These are phyloP conservation scores for Branchinecta sandiegonensis DNA, from an alignment of 2,888 invertebrate species.

Conservation along the genomic window DNA sequence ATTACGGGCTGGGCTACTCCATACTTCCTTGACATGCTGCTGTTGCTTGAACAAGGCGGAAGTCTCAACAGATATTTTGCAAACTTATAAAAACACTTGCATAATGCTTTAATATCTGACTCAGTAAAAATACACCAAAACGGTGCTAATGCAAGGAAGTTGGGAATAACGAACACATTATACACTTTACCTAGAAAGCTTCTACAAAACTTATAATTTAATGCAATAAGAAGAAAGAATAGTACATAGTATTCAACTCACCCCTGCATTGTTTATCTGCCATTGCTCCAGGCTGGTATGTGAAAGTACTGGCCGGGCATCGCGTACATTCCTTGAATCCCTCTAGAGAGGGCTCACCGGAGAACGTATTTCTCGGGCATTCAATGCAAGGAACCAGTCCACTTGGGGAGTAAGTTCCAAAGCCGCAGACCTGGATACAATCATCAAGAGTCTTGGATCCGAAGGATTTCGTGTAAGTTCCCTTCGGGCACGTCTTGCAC, in stretches of 20 bases:
- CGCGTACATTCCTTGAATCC: slow-evolving; percentile 87
- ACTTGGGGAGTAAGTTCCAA: slow-evolving; percentile 87
- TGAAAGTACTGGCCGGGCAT: slow-evolving; percentile 75
- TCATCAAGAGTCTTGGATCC: slow-evolving; percentile 67
- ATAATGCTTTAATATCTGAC: no score
- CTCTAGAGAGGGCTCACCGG: slow-evolving; percentile 68
- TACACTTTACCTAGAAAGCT: no score
- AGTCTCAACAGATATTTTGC: no score
- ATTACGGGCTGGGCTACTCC: no score
- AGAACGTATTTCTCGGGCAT: slow-evolving; percentile 82
- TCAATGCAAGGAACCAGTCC: slow-evolving; percentile 85
- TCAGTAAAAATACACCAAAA: no score
- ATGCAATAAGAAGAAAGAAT: no score
- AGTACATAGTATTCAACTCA: slow-evolving; percentile 23
- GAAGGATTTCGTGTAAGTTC: slow-evolving; percentile 61
- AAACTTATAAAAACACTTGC: no score
- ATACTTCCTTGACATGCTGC: no score
- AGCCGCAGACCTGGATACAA: slow-evolving; percentile 86
- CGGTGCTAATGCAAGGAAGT: no score
- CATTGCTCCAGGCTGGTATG: slow-evolving; percentile 79
- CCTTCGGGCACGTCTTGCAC: slow-evolving; percentile 77
- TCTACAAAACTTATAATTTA: no score
- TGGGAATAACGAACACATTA: no score
- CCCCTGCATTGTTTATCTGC: slow-evolving; percentile 60
- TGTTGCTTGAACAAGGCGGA: no score